Evolutionary conservation across 2,113 vertebrate genomes (phyloP), one percentile per base, ranked within the genome.

Genomic region (Orthonyx spaldingii): DNA sequence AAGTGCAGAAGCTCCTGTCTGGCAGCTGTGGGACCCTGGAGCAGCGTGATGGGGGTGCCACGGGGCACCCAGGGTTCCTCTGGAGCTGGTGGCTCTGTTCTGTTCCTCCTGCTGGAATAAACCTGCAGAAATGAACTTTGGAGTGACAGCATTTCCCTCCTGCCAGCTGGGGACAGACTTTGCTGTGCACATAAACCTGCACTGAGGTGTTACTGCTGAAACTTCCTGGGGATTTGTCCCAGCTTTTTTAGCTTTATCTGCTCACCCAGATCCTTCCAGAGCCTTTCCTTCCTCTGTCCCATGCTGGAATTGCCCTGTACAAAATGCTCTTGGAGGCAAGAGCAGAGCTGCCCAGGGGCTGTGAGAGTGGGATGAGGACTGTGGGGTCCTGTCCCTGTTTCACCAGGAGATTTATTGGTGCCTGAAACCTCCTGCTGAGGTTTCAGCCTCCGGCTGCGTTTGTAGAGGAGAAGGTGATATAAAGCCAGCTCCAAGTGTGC

Each of bases 1-100:
- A 11, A 33, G 30, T 6, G 22, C 70, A 37, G 86, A 23, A 79
- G 44, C 5, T 74, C 19, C 69, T 50, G 41, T 4, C 17, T 5
- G 6, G 41, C 46, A 46, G 50, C 47, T 0, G 0, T 39, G n/a
- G 59, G 60, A 9, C 3, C 39, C 57, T 2, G 9, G 21, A n/a
- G 5, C 5, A 7, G n/a, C 35, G 24, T n/a, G 32, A 8, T 14
- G 21, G 15, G 35, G 37, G 33, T 63, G 33, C 70, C 14, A 6
- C 0, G 10, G 49, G 56, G 35, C 30, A 70, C 50, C 26, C 75
- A 14, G 9, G 3, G 0, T 6, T 24, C 28, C 10, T 3, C 32
- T 56, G 80, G 24, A 56, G 72, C 44, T 47, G 20, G 2, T 14
- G 37, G 44, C 41, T 53, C 47, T 82, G 30, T 20, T 33, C 42